Base-by-base conservation (phyloP, 2,888 invertebrate genomes). In the Drosophila suboccidentalis region DNA sequence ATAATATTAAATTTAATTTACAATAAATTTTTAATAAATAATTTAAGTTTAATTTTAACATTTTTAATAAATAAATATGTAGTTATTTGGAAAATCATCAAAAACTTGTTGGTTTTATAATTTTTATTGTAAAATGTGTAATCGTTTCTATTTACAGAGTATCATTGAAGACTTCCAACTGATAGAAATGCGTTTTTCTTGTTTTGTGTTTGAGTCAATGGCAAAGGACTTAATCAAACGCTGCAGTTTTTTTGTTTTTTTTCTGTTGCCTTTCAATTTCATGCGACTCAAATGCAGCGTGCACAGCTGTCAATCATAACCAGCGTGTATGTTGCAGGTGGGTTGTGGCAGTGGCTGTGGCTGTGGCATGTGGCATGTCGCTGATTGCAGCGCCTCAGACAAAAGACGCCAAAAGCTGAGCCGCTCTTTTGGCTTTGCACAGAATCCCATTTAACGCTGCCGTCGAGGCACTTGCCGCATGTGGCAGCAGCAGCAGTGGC, bases 301-400 rank as follows among this genome's bases (percentile, higher is more conserved):
- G 44, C 72, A 72, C 70, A 77, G 83, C 88, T 89, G 90, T 90
- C 88, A 88, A 88, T 90, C 88, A 89, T 70, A 77, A 67, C 55
- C 64, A 49, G 26, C 17, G 47, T 10, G 32, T 32, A 5, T 61
- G 61, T 39, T 43, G 54, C 46, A 54, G 61, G 38, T 58, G 58
- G 59, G 49, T 49, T 43, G 32, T 32, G 29, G 29, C 26, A 10
- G 29, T 46, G 46, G 36, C 26, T 36, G 34, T 44, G 43, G 66
- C 34, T 49, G 67, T 34, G 49, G 65, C 68, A 51, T 57, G 69
- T 55, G 60, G 65, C 69, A 51, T 71, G 57, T 47, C 64, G 64
- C 83, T 73, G 85, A 84, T 78, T 84, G 83, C 74, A 62, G 60
- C 47, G 64, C 58, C 71, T 57, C 60, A 43, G 67, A 87, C 85